Evolutionary conservation across 2,888 invertebrate genomes (phyloP).

Genomic region (Ophonus ardosiacus): DNA sequence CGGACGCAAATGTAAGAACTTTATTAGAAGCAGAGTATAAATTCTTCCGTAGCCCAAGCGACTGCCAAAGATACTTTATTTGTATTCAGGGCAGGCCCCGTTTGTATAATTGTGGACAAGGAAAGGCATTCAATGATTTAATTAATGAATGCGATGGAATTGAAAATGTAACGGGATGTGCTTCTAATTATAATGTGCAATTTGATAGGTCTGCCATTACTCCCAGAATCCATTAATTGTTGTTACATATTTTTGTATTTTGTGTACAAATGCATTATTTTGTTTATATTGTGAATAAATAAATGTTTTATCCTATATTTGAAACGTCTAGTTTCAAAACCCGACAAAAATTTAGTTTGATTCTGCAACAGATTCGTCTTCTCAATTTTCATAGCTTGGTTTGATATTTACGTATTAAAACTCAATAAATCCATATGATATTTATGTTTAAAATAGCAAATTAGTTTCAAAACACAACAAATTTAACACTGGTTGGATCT

Average conservation of each 20-base stretch:
- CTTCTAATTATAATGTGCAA: slow-evolving; percentile 68
- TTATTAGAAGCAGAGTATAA: slow-evolving; percentile 76
- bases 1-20: slow-evolving; percentile 76
- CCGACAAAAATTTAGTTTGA: too few species aligned
- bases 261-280: neutral
- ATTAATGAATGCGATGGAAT: slow-evolving; percentile 85
- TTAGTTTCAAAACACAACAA: too few species aligned
- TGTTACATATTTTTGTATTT: slow-evolving; percentile 24
- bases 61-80: slow-evolving; percentile 89
- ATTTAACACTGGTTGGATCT: too few species aligned
- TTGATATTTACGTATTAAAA: too few species aligned
- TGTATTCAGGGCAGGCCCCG: slow-evolving; percentile 87
- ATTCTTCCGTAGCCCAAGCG: slow-evolving; percentile 79
- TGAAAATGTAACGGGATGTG: slow-evolving; percentile 88
- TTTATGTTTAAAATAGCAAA: too few species aligned
- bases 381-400: too few species aligned
- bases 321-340: too few species aligned
- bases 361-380: too few species aligned
- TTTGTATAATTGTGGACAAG: slow-evolving; percentile 86
- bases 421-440: too few species aligned
- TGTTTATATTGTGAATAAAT: neutral
- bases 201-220: slow-evolving; percentile 39
- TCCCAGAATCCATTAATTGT: slow-evolving; percentile 26
- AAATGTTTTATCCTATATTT: neutral
- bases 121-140: slow-evolving; percentile 86